Conservation (phyloP, 1,140 invertebrate genomes). For the Chironomus tepperi region DNA sequence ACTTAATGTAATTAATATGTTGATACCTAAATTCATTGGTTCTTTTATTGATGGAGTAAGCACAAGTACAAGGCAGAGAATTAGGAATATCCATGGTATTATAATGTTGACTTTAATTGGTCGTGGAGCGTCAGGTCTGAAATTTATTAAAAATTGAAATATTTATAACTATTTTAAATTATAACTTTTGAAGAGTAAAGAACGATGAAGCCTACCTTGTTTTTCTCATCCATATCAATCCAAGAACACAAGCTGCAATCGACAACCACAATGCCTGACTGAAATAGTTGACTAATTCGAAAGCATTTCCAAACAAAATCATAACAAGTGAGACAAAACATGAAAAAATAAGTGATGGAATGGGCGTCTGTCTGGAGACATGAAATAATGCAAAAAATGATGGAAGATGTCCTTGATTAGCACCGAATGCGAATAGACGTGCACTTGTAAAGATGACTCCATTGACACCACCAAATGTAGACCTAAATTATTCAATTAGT, state of each 20-base stretch:
- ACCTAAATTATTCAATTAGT: conserved; percentile 30
- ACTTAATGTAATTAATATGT: conserved; percentile 70
- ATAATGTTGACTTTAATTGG: conserved; percentile 75
- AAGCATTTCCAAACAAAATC: conserved; percentile 61
- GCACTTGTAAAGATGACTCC: conserved; percentile 87
- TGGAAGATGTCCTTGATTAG: conserved; percentile 75
- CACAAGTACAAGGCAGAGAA: conserved; percentile 75
- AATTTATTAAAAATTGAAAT: conserved; percentile 25
- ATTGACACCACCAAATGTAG: conserved; percentile 79
- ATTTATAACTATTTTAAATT: not conserved
- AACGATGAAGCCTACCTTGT: conserved; percentile 41
- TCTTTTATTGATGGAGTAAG: conserved; percentile 67
- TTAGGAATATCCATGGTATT: conserved; percentile 74
- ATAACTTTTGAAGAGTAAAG: too few relatives aligned
- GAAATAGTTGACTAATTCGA: conserved; percentile 67
- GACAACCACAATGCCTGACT: conserved; percentile 74
- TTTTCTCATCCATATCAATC: conserved; percentile 68
- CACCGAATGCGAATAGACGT: conserved; percentile 63
- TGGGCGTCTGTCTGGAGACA: conserved; percentile 62
- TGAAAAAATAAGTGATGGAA: conserved; percentile 70
- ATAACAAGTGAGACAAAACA: conserved; percentile 61
- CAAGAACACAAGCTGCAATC: conserved; percentile 62
- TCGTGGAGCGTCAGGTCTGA: conserved; percentile 58
- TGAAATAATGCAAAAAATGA: conserved; percentile 70
- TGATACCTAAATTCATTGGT: conserved; percentile 74